These are phyloP conservation scores for Notoglanidium macrostoma DNA, from an alignment of 2,797 vertebrate species.

Conservation along the genomic window DNA sequence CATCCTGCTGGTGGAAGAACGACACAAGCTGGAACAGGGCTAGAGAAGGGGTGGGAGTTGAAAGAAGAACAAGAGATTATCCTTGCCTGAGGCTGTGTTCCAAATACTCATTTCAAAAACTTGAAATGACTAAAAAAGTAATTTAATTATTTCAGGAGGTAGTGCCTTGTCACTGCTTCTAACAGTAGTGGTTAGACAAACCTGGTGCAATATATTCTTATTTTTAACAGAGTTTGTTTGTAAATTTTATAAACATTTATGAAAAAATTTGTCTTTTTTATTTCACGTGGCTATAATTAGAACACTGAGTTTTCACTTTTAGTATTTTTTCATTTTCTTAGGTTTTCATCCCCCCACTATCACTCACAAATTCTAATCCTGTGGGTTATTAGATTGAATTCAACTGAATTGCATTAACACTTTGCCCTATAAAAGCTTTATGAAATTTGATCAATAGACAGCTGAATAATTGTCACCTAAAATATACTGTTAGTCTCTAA, in stretches of 20 bases:
- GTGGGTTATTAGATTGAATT: background rate
- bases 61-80: conserved; percentile 48
- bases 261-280: background rate
- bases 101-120: conserved; percentile 39
- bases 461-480: background rate
- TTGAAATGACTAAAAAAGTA: conserved; percentile 14
- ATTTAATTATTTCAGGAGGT: conserved; percentile 23
- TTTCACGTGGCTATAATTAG: background rate
- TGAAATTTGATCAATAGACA: background rate
- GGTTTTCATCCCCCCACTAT: background rate
- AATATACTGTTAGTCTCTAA: background rate
- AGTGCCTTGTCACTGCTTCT: background rate
- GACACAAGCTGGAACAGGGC: conserved; percentile 29
- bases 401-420: background rate
- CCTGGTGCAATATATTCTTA: background rate
- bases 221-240: background rate
- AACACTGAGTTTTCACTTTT: background rate
- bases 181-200: conserved; percentile 12
- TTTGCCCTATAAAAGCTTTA: background rate
- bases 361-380: background rate
- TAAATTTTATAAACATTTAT: background rate
- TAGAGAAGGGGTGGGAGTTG: conserved; percentile 25
- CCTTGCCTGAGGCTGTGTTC: conserved; percentile 41
- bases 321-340: background rate
- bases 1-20: conserved; percentile 43